A percentile compares a stretch with the other conserved stretches of the same genome.
phyloP scores from a whole-genome alignment of 2,797 vertebrate genomes.

The Eulemur rubriventer region DNA sequence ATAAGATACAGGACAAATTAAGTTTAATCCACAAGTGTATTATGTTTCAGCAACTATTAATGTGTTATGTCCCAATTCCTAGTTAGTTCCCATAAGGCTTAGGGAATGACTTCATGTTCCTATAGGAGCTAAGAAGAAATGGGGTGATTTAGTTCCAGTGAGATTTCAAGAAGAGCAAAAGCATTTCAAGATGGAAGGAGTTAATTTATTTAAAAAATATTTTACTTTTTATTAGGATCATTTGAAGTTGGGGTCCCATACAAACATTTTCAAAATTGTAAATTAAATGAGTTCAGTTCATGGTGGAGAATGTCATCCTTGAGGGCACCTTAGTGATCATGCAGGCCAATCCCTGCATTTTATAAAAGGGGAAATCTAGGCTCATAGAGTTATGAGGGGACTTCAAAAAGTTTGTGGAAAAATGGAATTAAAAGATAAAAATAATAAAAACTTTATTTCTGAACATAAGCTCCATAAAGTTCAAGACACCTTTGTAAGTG shows the following conservation, averaged over 20 bases:
- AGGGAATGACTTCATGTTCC: constrained; percentile 3
- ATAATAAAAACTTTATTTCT: background rate
- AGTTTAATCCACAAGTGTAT: constrained; percentile 5
- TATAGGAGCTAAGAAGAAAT: constrained; percentile 1
- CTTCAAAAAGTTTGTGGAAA: background rate
- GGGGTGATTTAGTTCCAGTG: background rate
- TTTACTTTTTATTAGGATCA: constrained; percentile 1
- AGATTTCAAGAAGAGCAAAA: constrained; percentile 38
- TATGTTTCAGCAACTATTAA: background rate
- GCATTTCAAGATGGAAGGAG: background rate
- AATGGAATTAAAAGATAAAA: background rate
- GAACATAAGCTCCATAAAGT: background rate
- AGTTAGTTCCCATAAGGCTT: background rate
- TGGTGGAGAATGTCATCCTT: background rate
- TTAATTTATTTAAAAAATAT: constrained; percentile 36
- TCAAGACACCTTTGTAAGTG: background rate
- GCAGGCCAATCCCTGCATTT: background rate
- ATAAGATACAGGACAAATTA: constrained; percentile 7
- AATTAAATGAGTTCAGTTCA: constrained; percentile 22
- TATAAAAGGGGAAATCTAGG: constrained; percentile 1
- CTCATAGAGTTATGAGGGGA: background rate
- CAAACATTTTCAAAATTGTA: constrained; percentile 40
- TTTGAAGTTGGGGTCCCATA: constrained; percentile 8
- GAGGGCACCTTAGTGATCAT: background rate
- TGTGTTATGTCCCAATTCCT: background rate